Evolutionary conservation across 2,888 invertebrate genomes (phyloP), one percentile per base, ranked within the genome.

Genomic region (Tenthredo livida): DNA sequence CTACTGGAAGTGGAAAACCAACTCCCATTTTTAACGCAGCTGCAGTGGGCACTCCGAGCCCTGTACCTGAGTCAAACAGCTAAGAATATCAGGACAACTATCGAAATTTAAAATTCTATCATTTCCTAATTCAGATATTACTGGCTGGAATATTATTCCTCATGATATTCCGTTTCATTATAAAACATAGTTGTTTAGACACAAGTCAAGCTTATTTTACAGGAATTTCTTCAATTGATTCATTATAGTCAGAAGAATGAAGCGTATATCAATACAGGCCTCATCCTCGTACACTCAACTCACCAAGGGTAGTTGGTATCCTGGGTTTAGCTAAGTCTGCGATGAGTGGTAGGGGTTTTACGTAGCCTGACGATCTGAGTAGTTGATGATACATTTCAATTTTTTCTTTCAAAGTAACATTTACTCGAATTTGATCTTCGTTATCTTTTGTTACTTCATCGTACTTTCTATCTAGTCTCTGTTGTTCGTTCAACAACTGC

Each of bases 11-110:
- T 88, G 97, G 97, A 94, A 97, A 97, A 87, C 97, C 97, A 88
- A 97, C 97, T 88, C 97, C 97, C 97, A 97, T 97, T 95, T 97
- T 97, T 88, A 97, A 94, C 85, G 97, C 97, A 82, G 97, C 97
- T 88, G 97, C 97, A 83, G 97, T 97, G 85, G 97, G 97, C 86
- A 97, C 97, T 91, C 96, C 96, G 93, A 97, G 94, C 54, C 92
- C 90, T 65, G 91, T 90, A 83, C 91, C 91, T 91, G 58, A 72
- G 58, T 37, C 21, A 61, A 80, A 80, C 15, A 43, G 47, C 47
- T 47, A 80, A 65, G 37, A 78, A 72, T 80, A 84, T 84, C 40
- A 85, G 21, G 65, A 47, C 25, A 77, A 54, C 47, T 75, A 50
- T 84, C 7, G n/a, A 84, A 80, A 83, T 86, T 83, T 61, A 21